Conservation (phyloP, 64 coral and sea anemone species). For the Cladopsammia gracilis region DNA sequence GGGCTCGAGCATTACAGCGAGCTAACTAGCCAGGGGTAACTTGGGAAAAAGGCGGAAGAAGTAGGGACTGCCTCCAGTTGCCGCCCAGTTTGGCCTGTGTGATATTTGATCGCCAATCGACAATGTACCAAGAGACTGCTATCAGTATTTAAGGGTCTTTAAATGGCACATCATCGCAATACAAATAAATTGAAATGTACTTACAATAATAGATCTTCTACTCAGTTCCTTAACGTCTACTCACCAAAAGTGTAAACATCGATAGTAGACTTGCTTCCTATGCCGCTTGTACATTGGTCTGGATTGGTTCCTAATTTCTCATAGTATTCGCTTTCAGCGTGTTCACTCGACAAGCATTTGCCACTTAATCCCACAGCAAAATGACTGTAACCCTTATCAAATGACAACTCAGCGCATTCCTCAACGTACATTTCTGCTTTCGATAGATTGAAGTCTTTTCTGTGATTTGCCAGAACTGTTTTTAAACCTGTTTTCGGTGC, state of each 20-base stretch:
- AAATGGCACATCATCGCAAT: too few relatives aligned
- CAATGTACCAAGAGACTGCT: too few relatives aligned
- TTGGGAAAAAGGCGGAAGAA: too few relatives aligned
- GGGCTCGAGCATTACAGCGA: too few relatives aligned
- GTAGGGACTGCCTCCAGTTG: too few relatives aligned
- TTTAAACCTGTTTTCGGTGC: not conserved
- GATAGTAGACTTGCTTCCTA: not conserved
- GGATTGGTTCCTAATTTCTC: not conserved
- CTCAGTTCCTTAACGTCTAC: not conserved
- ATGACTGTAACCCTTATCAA: slow-evolving; percentile 13
- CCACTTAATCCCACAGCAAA: slow-evolving; percentile 44
- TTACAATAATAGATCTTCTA: too few relatives aligned
- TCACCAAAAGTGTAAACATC: slow-evolving; percentile 3
- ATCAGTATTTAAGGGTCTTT: too few relatives aligned
- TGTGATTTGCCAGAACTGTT: not conserved
- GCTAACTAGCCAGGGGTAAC: too few relatives aligned
- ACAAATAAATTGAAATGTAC: too few relatives aligned
- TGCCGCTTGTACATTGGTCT: not conserved
- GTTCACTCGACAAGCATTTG: slow-evolving; percentile 10
- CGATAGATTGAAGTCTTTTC: not conserved
- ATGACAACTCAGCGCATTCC: not conserved
- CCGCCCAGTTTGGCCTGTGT: too few relatives aligned
- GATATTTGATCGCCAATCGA: too few relatives aligned
- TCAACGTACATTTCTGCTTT: not conserved
- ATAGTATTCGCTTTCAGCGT: not conserved